These are phyloP conservation scores for Pyrocoelia pectoralis DNA, from an alignment of 2,888 invertebrate genomes.

Conservation along the genomic window DNA sequence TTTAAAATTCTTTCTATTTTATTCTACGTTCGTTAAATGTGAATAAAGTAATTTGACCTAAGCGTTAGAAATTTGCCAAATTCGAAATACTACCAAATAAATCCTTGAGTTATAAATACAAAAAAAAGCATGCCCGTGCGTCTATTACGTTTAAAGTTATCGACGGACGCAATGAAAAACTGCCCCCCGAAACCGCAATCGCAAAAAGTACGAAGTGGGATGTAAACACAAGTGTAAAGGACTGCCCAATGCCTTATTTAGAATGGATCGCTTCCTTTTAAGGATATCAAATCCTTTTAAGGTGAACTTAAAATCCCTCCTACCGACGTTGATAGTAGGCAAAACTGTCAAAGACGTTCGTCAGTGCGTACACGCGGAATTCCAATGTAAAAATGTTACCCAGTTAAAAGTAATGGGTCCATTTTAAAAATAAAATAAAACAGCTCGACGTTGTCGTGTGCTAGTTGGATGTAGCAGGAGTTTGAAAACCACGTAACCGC, in stretches of 20 bases:
- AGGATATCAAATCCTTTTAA: constrained; percentile 82
- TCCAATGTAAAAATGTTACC: constrained; percentile 40
- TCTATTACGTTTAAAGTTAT: too few relatives aligned
- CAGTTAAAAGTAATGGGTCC: constrained; percentile 41
- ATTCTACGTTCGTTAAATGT: background rate
- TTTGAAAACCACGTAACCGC: constrained; percentile 10
- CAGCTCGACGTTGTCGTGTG: constrained; percentile 18
- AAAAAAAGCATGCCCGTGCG: constrained; percentile 6
- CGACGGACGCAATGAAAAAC: background rate
- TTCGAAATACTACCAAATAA: constrained; percentile 49
- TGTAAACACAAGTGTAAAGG: constrained; percentile 61
- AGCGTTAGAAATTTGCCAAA: constrained; percentile 49
- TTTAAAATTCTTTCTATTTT: background rate
- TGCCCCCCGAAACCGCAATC: constrained; percentile 37
- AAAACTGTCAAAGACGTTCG: constrained; percentile 47
- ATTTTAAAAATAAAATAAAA: constrained; percentile 26
- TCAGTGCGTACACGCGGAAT: constrained; percentile 47
- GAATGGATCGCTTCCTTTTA: constrained; percentile 82
- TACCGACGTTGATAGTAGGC: constrained; percentile 49
- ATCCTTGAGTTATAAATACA: constrained; percentile 9
- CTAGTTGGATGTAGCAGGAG: constrained; percentile 3
- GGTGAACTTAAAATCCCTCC: constrained; percentile 82
- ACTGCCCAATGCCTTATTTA: constrained; percentile 84
- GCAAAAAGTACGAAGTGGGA: constrained; percentile 55
- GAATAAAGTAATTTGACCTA: constrained; percentile 51